Conservation (phyloP, 2,797 vertebrate genomes). For the Alauda arvensis region DNA sequence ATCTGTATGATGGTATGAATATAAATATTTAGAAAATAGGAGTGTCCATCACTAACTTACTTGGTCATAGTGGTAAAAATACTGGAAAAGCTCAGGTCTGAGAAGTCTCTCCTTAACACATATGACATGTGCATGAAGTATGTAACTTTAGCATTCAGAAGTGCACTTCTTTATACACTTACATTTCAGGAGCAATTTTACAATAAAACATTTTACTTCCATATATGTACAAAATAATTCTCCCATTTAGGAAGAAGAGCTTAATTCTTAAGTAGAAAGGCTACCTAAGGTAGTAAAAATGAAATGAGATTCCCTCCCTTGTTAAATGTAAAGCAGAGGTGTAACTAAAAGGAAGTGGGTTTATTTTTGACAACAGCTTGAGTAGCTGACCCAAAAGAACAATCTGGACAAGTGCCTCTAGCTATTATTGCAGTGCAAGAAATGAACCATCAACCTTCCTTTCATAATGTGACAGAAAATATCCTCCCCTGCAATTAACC, state of each 20-base stretch:
- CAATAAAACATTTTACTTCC: not conserved
- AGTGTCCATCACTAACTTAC: not conserved
- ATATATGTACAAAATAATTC: not conserved
- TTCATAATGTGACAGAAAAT: not conserved
- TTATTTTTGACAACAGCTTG: not conserved
- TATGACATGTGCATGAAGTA: not conserved
- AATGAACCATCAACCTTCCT: not conserved
- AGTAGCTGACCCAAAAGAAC: not conserved
- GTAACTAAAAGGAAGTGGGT: not conserved
- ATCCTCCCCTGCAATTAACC: not conserved
- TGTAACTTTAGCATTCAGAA: not conserved
- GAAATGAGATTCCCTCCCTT: not conserved
- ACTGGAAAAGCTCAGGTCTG: not conserved
- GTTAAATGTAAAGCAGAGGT: not conserved
- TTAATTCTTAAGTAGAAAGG: not conserved
- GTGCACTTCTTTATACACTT: not conserved
- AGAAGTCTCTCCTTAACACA: not conserved
- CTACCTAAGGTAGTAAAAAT: not conserved
- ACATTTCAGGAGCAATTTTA: not conserved
- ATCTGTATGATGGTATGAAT: not conserved
- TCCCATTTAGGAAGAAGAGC: not conserved
- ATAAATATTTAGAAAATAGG: not conserved
- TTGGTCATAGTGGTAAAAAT: not conserved
- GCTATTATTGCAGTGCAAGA: not conserved
- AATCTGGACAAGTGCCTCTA: not conserved